Percentiles rank a stretch among this genome's conserved stretches.
Conservation (phyloP, 2,113 vertebrate species). For the Ciconia boyciana region DNA sequence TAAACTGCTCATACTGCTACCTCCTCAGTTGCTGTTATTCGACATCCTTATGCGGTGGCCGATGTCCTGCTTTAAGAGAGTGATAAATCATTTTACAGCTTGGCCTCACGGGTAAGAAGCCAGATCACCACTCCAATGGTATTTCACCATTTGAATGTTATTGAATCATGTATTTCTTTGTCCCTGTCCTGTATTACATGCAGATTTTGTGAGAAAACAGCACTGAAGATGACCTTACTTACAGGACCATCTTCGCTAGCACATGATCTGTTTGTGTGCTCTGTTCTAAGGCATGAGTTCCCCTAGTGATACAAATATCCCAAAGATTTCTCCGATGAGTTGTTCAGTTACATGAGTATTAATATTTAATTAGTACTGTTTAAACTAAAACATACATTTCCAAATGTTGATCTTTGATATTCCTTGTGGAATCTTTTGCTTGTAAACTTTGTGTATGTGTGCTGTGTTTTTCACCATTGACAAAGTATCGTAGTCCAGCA, state of each 20-base stretch:
- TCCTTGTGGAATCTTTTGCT: background rate
- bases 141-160: background rate
- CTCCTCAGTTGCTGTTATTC: background rate
- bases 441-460: background rate
- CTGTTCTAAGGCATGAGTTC: background rate
- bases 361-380: background rate
- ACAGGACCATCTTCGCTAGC: background rate
- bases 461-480: background rate
- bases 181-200: background rate
- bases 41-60: background rate
- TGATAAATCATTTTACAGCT: background rate
- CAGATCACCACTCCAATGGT: background rate
- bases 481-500: background rate
- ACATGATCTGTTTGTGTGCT: background rate
- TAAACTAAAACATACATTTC: background rate
- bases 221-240: background rate
- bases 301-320: background rate
- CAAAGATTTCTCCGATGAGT: background rate
- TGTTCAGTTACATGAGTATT: background rate
- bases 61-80: background rate
- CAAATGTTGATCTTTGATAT: background rate
- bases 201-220: background rate
- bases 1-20: background rate
- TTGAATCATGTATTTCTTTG: accelerated
- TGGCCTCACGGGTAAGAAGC: background rate